Base-by-base conservation (phyloP, 1,140 invertebrate species). In the Uloborus diversus region DNA sequence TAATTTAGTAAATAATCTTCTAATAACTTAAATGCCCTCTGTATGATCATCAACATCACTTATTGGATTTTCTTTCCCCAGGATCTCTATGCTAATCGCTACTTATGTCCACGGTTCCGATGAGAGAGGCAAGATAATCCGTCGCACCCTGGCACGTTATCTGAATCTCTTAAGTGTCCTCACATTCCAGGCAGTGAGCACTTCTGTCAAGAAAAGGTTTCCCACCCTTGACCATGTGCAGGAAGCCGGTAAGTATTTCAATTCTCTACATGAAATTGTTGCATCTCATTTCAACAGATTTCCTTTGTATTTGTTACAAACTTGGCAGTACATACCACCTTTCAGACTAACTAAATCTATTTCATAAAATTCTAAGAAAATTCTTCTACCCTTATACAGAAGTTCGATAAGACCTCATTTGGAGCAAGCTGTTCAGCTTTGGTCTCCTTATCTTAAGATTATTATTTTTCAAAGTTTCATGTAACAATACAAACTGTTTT, bases 121-220 rank as follows among this genome's bases (percentile, higher is more conserved):
- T 85, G 95, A 97, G 81, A 90, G 93, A 76, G 93, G 93, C n/a
- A 90, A 94, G 66, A 88, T 97, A 35, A 94, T 97, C 90, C 88
- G 95, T 33, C 90, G 95, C 57, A 95, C 94, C 0, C 92, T 97
- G 25, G 92, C 96, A 83, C 91, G 96, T 79, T 93, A 92, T 81
- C 91, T 94, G 35, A 94, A 94, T 84, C 90, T 96, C 13, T 92
- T 93, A 28, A 87, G 95, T 13, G 93, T 94, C 0, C 90, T 96
- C 87, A 93, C 94, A 9, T 88, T 95, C 13, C 91, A 91, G 1
- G 93, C 93, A 86, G 93, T 97, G 66, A 95, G 94, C 62, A 93
- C 95, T 0, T 89, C 93, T 5, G 94, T 96, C 1, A 96, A 96
- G 86, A 96, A 96, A 84, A 91, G 96, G 20, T 98, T 97, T 86